These are phyloP conservation scores for Sthenelais limicola DNA, from an alignment of 2,888 invertebrate genomes.

Conservation along the genomic window DNA sequence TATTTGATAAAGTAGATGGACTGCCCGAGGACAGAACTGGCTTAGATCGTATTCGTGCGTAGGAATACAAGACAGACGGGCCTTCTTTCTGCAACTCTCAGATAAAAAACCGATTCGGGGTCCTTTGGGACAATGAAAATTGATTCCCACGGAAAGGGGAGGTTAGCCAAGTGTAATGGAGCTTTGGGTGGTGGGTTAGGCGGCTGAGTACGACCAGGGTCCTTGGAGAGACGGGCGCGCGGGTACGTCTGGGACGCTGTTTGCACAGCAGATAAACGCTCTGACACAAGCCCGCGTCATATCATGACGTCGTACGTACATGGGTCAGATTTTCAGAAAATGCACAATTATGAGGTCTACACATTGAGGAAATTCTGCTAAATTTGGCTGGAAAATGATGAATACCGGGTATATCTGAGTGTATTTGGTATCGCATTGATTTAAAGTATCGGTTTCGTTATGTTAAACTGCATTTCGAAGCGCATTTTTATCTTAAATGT, in stretches of 20 bases:
- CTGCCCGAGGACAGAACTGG: too few species aligned
- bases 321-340: too few species aligned
- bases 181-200: not conserved
- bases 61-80: too few species aligned
- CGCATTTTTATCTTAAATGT: too few species aligned
- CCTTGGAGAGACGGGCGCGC: not conserved
- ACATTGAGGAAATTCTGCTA: too few species aligned
- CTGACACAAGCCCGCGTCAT: not conserved
- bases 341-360: too few species aligned
- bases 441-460: too few species aligned
- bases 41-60: too few species aligned
- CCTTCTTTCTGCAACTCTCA: not conserved
- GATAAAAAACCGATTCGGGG: constrained; percentile 10
- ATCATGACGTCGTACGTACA: too few species aligned
- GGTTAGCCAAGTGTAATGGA: constrained; percentile 28
- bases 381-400: not conserved
- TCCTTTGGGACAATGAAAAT: constrained; percentile 33
- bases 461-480: too few species aligned
- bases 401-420: not conserved
- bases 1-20: too few species aligned
- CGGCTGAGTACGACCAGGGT: not conserved
- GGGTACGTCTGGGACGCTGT: not conserved
- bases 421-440: not conserved
- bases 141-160: constrained; percentile 18
- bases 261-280: not conserved